Evolutionary conservation across 1,140 invertebrate species (phyloP).

Genomic region (Thereuonema tuberculata): DNA sequence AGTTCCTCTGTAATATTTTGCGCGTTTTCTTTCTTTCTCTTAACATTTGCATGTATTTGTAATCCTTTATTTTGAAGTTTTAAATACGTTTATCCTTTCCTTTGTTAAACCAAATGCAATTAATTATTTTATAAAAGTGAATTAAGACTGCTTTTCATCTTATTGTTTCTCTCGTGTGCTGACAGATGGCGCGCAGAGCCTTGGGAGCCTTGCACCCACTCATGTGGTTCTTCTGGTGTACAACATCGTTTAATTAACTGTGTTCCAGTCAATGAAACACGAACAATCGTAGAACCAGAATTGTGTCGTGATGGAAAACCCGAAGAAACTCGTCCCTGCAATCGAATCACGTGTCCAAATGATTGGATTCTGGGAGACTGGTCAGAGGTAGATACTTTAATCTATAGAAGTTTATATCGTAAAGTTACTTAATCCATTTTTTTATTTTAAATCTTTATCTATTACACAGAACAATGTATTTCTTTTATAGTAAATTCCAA

Average conservation of each 20-base stretch:
- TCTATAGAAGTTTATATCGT: not conserved
- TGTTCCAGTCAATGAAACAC: slow-evolving; percentile 32
- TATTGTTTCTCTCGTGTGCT: slow-evolving; percentile 13
- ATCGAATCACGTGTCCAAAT: slow-evolving; percentile 21
- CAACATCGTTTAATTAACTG: slow-evolving; percentile 48
- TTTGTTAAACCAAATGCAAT: too few relatives aligned
- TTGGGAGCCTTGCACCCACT: slow-evolving; percentile 49
- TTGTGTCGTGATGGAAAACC: slow-evolving; percentile 33
- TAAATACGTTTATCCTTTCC: too few relatives aligned
- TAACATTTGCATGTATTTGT: too few relatives aligned
- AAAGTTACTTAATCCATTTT: not conserved
- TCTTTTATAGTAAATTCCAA: slow-evolving; percentile 7
- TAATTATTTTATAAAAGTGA: too few relatives aligned
- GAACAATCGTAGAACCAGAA: slow-evolving; percentile 37
- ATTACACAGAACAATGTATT: not conserved
- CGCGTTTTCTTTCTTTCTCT: too few relatives aligned
- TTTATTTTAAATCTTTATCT: not conserved
- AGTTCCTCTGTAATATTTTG: too few relatives aligned
- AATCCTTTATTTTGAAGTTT: too few relatives aligned
- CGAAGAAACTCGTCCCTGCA: slow-evolving; percentile 20
- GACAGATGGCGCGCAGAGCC: slow-evolving; percentile 44
- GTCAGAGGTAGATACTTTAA: slow-evolving; percentile 18
- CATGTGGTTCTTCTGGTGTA: slow-evolving; percentile 42
- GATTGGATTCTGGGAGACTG: slow-evolving; percentile 25
- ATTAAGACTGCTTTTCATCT: not conserved